Percentiles rank a stretch among this genome's conserved stretches.
phyloP scores from a whole-genome alignment of 2,888 invertebrate species.

The Notodromas monacha region DNA sequence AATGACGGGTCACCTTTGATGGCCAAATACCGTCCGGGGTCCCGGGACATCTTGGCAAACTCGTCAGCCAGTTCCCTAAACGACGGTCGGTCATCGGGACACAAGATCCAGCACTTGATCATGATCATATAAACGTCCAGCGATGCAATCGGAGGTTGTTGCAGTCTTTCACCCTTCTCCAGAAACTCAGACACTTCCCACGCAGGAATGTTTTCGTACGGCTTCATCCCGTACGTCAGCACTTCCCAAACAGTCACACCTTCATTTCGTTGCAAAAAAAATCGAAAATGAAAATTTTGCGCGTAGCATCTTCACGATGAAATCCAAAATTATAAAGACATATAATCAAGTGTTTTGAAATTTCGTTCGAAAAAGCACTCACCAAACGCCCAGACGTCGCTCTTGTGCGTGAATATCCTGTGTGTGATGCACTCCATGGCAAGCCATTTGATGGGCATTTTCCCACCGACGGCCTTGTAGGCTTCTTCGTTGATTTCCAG shows the following conservation, averaged over 20 bases:
- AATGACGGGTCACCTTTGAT: too few relatives aligned
- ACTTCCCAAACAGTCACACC: slow-evolving; percentile 90
- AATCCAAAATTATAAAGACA: too few relatives aligned
- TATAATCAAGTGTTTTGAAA: too few relatives aligned
- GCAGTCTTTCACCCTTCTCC: slow-evolving; percentile 67
- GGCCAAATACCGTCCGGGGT: slow-evolving; percentile 76
- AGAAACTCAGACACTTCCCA: slow-evolving; percentile 67
- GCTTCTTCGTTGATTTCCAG: slow-evolving; percentile 76
- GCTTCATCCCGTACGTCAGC: slow-evolving; percentile 68
- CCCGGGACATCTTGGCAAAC: slow-evolving; percentile 76
- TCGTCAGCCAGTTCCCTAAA: slow-evolving; percentile 72
- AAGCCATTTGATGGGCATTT: slow-evolving; percentile 97
- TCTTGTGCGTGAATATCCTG: slow-evolving; percentile 81
- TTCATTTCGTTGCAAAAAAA: too few relatives aligned
- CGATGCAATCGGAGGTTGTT: slow-evolving; percentile 71
- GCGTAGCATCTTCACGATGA: too few relatives aligned
- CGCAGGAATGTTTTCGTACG: slow-evolving; percentile 68
- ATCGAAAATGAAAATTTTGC: too few relatives aligned
- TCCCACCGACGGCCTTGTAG: slow-evolving; percentile 79
- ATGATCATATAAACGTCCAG: slow-evolving; percentile 86
- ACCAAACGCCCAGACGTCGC: slow-evolving; percentile 95
- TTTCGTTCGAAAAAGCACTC: too few relatives aligned
- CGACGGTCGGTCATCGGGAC: slow-evolving; percentile 69
- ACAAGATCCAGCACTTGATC: slow-evolving; percentile 91
- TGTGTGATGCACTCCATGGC: slow-evolving; percentile 88